A percentile compares a stretch with the other conserved stretches of the same genome.
Conservation (phyloP, 2,113 vertebrate genomes). For the Mesocricetus auratus region DNA sequence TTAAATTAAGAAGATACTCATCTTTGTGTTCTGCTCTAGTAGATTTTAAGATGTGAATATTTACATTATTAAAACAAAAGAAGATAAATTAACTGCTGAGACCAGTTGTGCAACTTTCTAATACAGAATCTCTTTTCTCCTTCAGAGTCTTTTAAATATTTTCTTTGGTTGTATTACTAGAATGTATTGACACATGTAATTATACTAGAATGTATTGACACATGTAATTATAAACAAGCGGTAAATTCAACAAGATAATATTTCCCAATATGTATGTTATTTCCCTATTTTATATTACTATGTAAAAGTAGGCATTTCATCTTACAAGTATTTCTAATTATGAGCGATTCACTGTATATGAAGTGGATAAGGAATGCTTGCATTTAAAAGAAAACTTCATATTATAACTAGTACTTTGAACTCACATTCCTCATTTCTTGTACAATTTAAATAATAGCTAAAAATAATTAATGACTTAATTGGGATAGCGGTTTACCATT, state of each 20-base stretch:
- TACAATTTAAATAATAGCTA: neutral
- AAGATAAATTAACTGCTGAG: slow-evolving; percentile 7
- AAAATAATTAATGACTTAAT: slow-evolving; percentile 46
- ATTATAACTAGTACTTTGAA: neutral
- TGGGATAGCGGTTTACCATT: slow-evolving; percentile 28
- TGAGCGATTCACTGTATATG: neutral
- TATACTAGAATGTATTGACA: slow-evolving; percentile 5
- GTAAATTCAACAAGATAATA: slow-evolving; percentile 31
- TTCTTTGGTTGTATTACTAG: slow-evolving; percentile 39
- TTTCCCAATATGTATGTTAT: neutral
- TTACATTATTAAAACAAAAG: slow-evolving; percentile 60
- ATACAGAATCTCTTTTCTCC: neutral
- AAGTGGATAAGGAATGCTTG: neutral
- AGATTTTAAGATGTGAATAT: slow-evolving; percentile 11
- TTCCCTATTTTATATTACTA: slow-evolving; percentile 4
- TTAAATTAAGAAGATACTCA: slow-evolving; percentile 14
- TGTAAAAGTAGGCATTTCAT: slow-evolving; percentile 2
- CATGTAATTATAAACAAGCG: slow-evolving; percentile 19
- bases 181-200: neutral
- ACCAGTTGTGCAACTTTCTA: slow-evolving; percentile 54
- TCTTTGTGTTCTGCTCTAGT: neutral
- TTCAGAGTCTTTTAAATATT: neutral
- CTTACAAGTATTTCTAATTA: slow-evolving; percentile 29
- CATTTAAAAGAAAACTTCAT: neutral
- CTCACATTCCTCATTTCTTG: neutral